Percentiles rank a stretch among this genome's conserved stretches.
phyloP scores from a whole-genome alignment of 2,113 vertebrate species.

The Mungos mungo region DNA sequence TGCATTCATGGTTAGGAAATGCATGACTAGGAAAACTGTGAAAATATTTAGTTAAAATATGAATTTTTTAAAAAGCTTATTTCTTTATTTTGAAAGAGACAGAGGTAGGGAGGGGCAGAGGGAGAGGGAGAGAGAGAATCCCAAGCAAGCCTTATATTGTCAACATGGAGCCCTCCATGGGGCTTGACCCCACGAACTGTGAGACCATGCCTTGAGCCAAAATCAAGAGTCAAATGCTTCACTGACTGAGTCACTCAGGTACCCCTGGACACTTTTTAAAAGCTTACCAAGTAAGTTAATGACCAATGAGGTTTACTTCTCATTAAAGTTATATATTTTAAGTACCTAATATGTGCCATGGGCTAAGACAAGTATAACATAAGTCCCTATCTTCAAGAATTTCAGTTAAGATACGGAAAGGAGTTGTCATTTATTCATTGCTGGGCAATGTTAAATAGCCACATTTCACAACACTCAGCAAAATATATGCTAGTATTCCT shows the following conservation, averaged over 20 bases:
- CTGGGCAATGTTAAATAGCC: neutral
- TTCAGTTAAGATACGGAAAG: neutral
- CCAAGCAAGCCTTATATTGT: no score
- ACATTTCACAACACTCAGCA: neutral
- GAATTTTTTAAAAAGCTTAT: neutral
- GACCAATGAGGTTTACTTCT: slow-evolving; percentile 25
- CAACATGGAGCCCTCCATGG: no score
- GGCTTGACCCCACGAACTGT: no score
- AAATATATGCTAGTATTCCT: neutral
- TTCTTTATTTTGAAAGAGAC: no score
- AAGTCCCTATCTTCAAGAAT: no score
- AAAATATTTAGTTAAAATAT: slow-evolving; percentile 55
- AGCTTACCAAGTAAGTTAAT: slow-evolving; percentile 40
- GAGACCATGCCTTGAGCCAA: no score
- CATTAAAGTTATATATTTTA: slow-evolving; percentile 1
- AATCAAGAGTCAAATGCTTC: no score
- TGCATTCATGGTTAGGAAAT: slow-evolving; percentile 6
- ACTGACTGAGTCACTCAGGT: no score
- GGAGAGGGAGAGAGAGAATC: no score
- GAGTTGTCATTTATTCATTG: neutral
- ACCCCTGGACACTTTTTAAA: neutral
- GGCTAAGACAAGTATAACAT: neutral
- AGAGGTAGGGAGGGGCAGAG: no score
- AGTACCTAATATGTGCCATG: neutral
- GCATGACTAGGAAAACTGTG: slow-evolving; percentile 14